Evolutionary conservation across 2,113 vertebrate species (phyloP).

Genomic region (Xiphophorus hellerii): DNA sequence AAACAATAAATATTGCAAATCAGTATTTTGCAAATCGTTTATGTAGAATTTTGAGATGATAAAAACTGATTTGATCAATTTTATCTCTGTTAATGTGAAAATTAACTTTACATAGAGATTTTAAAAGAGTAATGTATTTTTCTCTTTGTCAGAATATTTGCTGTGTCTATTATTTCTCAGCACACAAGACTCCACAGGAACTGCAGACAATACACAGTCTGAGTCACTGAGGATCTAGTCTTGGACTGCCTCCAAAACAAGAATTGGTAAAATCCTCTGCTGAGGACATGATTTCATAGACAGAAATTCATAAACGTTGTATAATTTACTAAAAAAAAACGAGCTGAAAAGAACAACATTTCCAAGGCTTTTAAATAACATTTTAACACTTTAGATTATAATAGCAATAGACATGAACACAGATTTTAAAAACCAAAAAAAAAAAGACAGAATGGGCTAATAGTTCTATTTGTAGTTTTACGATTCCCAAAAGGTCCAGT

Average conservation of each 20-base stretch:
- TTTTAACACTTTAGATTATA: background rate
- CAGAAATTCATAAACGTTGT: conserved; percentile 33
- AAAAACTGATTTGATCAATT: background rate
- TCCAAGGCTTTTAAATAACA: background rate
- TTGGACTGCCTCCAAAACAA: conserved; percentile 47
- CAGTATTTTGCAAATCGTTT: background rate
- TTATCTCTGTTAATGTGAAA: background rate
- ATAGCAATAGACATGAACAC: background rate
- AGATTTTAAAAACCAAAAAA: background rate
- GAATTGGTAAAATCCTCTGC: conserved; percentile 44
- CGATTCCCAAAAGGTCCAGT: background rate
- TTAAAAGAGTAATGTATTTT: conserved; percentile 30
- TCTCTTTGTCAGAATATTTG: conserved; percentile 28
- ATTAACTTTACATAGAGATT: background rate
- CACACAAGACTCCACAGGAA: conserved; percentile 5
- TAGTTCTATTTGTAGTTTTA: no score
- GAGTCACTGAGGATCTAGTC: conserved; percentile 34
- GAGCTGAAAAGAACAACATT: conserved; percentile 17
- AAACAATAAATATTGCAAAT: background rate
- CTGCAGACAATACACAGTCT: conserved; percentile 27
- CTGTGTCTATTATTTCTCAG: conserved; percentile 25
- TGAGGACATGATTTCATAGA: conserved; percentile 29
- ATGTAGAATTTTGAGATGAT: conserved; percentile 4
- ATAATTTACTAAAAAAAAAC: conserved; percentile 28
- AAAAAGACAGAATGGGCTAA: background rate